phyloP scores from a whole-genome alignment of 2,888 invertebrate species.

The Agonopterix alstromeriana region DNA sequence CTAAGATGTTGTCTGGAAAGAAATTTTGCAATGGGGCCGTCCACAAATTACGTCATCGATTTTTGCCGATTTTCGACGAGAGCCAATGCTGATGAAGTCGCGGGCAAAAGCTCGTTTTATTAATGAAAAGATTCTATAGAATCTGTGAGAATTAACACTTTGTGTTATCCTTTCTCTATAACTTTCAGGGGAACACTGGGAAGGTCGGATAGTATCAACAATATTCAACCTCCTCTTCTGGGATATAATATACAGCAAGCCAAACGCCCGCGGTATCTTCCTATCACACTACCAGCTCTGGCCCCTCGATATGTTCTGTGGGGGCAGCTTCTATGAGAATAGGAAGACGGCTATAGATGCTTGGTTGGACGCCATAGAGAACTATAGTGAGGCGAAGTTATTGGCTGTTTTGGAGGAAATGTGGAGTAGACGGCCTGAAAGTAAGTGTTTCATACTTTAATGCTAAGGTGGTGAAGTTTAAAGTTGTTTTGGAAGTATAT shows the following conservation, averaged over 20 bases:
- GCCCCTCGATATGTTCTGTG: conserved; percentile 84
- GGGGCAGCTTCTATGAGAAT: conserved; percentile 80
- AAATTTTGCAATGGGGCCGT: too few species aligned
- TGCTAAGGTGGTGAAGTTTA: too few species aligned
- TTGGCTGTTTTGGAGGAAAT: conserved; percentile 50
- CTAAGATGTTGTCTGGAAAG: too few species aligned
- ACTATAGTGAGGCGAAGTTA: conserved; percentile 45
- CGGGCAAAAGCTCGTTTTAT: too few species aligned
- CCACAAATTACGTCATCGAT: too few species aligned
- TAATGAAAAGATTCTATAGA: too few species aligned
- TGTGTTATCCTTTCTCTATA: too few species aligned
- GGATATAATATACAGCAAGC: conserved; percentile 82
- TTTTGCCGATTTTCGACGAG: too few species aligned
- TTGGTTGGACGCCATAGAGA: conserved; percentile 52
- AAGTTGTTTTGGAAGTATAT: too few species aligned
- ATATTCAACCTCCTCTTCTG: conserved; percentile 85
- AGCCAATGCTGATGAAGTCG: too few species aligned
- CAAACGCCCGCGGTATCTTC: conserved; percentile 76
- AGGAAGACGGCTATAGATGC: conserved; percentile 77
- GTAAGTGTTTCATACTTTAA: conserved; percentile 30
- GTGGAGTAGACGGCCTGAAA: conserved; percentile 64
- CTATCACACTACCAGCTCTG: conserved; percentile 78
- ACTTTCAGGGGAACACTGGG: conserved; percentile 81
- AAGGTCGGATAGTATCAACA: conserved; percentile 79
- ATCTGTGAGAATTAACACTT: too few species aligned